Evolutionary conservation across 2,888 invertebrate species (phyloP).

Genomic region (Biston stratarius): DNA sequence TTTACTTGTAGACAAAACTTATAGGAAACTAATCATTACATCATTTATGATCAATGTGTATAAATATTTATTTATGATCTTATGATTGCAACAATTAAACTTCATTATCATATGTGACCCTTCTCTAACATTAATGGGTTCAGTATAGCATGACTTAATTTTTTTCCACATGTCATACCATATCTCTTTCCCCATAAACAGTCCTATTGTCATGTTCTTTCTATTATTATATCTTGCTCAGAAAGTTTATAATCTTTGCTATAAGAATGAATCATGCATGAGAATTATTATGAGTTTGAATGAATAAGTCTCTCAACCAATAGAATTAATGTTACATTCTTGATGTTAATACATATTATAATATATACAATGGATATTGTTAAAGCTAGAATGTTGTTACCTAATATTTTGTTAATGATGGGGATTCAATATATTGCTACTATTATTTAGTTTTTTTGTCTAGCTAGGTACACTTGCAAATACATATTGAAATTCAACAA

Average conservation of each 20-base stretch:
- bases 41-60: neutral
- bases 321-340: neutral
- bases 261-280: slow-evolving; percentile 11
- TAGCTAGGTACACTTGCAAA: too few species aligned
- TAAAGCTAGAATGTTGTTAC: neutral
- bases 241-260: neutral
- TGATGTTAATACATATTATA: neutral
- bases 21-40: neutral
- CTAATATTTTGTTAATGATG: neutral
- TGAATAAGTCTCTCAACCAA: slow-evolving; percentile 9
- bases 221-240: slow-evolving; percentile 3
- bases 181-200: neutral
- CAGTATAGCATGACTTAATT: neutral
- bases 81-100: neutral
- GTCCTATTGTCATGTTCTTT: neutral
- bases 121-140: neutral
- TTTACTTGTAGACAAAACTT: neutral
- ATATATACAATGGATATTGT: neutral
- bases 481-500: too few species aligned
- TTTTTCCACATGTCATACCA: neutral
- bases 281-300: slow-evolving; percentile 9
- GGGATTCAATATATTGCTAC: too few species aligned
- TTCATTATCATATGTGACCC: neutral
- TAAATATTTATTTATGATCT: neutral
- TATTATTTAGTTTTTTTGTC: neutral